Evolutionary conservation across 2,113 vertebrate genomes (phyloP).

Genomic region (Mesocricetus auratus): DNA sequence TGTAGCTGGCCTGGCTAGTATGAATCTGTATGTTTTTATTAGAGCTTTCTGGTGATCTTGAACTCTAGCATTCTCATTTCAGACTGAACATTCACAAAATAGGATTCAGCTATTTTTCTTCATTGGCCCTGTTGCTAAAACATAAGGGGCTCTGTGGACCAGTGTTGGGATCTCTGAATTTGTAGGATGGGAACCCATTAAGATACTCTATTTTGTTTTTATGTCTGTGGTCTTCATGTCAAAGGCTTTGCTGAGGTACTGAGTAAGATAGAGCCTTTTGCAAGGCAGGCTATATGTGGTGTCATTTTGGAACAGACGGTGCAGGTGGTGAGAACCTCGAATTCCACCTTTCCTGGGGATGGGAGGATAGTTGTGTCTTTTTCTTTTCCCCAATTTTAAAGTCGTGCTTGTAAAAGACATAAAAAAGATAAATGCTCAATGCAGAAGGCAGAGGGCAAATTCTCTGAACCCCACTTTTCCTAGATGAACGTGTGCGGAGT

Average conservation of each 20-base stretch:
- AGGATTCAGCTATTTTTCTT: constrained; percentile 55
- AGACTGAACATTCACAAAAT: constrained; percentile 25
- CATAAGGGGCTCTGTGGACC: not conserved
- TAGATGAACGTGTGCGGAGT: not conserved
- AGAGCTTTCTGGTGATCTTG: not conserved
- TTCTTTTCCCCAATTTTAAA: not conserved
- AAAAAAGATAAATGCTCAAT: constrained; percentile 9
- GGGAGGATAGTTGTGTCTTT: not conserved
- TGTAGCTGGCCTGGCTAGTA: not conserved
- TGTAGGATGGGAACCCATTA: not conserved
- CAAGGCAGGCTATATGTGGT: not conserved
- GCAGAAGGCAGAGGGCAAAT: not conserved
- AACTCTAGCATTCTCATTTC: not conserved
- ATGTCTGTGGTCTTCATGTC: constrained; percentile 16
- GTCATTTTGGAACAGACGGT: not conserved
- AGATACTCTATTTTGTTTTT: not conserved
- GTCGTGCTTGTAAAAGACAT: constrained; percentile 5
- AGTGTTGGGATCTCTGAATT: constrained; percentile 48
- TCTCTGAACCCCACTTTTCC: not conserved
- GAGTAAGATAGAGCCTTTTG: constrained; percentile 13
- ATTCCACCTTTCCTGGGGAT: not conserved
- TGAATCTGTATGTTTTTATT: constrained; percentile 63
- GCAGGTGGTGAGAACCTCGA: not conserved
- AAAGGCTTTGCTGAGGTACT: not conserved
- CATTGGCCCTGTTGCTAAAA: constrained; percentile 34